phyloP scores from a whole-genome alignment of 2,888 invertebrate species.

The Cephus spinipes region DNA sequence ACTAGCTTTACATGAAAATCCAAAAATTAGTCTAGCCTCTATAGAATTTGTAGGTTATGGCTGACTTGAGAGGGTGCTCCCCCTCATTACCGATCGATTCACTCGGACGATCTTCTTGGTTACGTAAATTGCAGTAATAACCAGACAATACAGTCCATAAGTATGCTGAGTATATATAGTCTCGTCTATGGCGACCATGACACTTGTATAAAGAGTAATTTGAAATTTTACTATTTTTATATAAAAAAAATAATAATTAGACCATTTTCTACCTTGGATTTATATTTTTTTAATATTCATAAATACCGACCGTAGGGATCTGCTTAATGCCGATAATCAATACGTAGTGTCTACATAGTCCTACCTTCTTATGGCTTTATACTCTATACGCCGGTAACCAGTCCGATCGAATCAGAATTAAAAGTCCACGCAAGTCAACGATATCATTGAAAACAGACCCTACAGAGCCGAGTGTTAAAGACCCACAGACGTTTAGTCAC shows the following conservation, averaged over 20 bases:
- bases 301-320: background rate
- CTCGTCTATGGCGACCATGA: background rate
- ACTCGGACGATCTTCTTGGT: background rate
- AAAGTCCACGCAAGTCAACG: no score
- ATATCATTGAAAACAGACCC: no score
- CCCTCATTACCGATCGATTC: background rate
- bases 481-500: no score
- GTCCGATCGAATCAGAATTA: no score
- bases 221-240: background rate
- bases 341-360: background rate
- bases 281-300: background rate
- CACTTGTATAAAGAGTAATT: background rate
- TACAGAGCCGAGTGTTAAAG: no score
- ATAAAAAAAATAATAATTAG: background rate
- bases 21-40: background rate
- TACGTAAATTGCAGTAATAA: conserved; percentile 15
- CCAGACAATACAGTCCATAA: background rate
- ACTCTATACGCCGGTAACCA: no score
- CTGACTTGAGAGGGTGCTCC: background rate
- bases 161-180: background rate
- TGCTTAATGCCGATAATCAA: background rate
- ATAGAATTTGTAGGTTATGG: background rate
- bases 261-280: background rate
- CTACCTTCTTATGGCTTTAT: no score
- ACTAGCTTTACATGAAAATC: background rate